Conservation (phyloP, 2,797 vertebrate species). For the Eremophila alpestris region DNA sequence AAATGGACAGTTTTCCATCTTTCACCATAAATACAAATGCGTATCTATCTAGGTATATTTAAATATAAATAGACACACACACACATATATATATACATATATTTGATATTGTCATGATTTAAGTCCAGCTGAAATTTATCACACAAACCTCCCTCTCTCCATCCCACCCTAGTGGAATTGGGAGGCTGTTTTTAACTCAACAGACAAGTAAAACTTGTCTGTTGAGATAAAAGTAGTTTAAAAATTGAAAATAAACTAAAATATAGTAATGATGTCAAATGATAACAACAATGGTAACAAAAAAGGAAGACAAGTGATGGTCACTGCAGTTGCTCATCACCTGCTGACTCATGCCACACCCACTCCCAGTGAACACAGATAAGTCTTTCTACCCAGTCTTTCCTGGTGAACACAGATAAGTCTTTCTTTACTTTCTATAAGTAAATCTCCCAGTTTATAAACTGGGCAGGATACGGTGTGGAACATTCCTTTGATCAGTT, state of each 20-base stretch:
- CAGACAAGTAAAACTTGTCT: background rate
- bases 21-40: background rate
- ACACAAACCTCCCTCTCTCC: background rate
- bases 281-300: background rate
- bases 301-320: background rate
- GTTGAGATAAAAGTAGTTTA: background rate
- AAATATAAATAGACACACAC: background rate
- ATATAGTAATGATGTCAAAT: background rate
- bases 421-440: too few species aligned
- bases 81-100: background rate
- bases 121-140: background rate
- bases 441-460: background rate
- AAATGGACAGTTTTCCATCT: background rate
- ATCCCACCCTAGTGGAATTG: background rate
- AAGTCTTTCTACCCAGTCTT: background rate
- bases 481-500: background rate
- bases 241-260: background rate
- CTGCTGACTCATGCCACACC: background rate
- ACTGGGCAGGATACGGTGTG: background rate
- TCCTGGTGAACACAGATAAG: background rate
- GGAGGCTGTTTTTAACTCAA: too few species aligned
- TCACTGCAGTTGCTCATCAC: background rate
- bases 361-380: rapidly evolving
- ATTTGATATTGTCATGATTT: background rate
- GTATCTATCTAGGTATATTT: background rate